Evolutionary conservation across 2,888 invertebrate species (phyloP), one percentile per base, ranked within the genome.

Genomic region (Bursaphelenchus okinawaensis): DNA sequence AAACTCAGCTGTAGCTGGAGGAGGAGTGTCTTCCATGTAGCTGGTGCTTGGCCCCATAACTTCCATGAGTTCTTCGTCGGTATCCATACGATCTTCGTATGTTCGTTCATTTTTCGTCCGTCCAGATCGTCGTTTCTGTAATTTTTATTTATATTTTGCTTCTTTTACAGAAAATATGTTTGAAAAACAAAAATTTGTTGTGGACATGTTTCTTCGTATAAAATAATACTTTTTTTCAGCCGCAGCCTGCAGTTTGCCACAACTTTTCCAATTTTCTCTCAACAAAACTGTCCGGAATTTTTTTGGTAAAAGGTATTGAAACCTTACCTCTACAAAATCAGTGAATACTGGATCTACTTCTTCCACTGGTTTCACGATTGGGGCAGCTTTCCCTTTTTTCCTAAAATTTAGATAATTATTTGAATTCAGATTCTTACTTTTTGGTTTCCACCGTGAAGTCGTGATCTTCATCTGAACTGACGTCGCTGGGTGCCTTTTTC

Each of bases 101-200:
- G 56, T 70, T 16, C 57, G 51, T 28, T 74, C 73, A 20, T 54
- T 56, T 61, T 70, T 71, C 55, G 67, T 71, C 9, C 74, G 68
- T 7, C 81, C 82, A 8, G 85, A 85, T 23, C 85, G 75, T 4
- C 85, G 77, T 68, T 85, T 85, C 79, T 83, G 70, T 8, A 74
- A 19, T 29, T 54, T 20, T 16, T 54, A 26, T 19, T 24, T 3
- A n/a, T 27, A 6, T n/a, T 16, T 63, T n/a, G n/a, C n/a, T n/a
- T n/a, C n/a, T n/a, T n/a, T n/a, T n/a, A n/a, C n/a, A n/a, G n/a
- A n/a, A n/a, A n/a, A n/a, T n/a, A n/a, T n/a, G n/a, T n/a, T n/a
- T n/a, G n/a, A n/a, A n/a, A n/a, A n/a, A n/a, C n/a, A n/a, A n/a
- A n/a, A n/a, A n/a, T n/a, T n/a, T n/a, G n/a, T n/a, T n/a, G n/a